Percentiles rank a stretch among this genome's conserved stretches.
Evolutionary conservation across 2,888 invertebrate species (phyloP).

Genomic region (Serrognathus titanus): DNA sequence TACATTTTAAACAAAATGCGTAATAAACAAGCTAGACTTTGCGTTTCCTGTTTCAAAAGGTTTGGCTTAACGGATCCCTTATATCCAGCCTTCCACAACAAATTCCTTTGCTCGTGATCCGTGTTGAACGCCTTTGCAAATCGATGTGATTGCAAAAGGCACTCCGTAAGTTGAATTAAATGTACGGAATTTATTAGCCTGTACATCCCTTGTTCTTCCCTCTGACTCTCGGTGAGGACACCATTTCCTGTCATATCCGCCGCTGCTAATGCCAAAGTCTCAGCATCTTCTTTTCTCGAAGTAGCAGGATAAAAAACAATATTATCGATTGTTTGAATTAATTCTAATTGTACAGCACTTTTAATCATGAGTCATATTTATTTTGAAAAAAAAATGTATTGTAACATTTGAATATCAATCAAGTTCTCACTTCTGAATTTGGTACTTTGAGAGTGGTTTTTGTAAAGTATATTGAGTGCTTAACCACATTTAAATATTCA

Average conservation of each 20-base stretch:
- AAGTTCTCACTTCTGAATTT: no score
- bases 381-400: no score
- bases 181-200: conserved; percentile 80
- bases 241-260: conserved; percentile 67
- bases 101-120: conserved; percentile 88
- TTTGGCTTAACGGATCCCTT: conserved; percentile 88
- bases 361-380: conserved; percentile 62
- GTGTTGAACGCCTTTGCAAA: conserved; percentile 92
- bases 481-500: no score
- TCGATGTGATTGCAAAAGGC: conserved; percentile 87
- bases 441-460: no score
- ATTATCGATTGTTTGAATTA: conserved; percentile 97
- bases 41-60: conserved; percentile 91
- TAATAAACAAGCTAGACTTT: conserved; percentile 88
- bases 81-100: conserved; percentile 95
- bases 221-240: conserved; percentile 62
- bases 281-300: conserved; percentile 92
- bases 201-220: conserved; percentile 96
- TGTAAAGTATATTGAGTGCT: no score
- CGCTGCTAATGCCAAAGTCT: conserved; percentile 88
- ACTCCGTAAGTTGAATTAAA: conserved; percentile 84
- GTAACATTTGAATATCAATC: no score
- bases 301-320: conserved; percentile 98
- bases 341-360: conserved; percentile 94
- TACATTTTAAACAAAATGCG: conserved; percentile 95